These are phyloP conservation scores for Channa maculata DNA, from an alignment of 2,113 vertebrate species.

Conservation along the genomic window DNA sequence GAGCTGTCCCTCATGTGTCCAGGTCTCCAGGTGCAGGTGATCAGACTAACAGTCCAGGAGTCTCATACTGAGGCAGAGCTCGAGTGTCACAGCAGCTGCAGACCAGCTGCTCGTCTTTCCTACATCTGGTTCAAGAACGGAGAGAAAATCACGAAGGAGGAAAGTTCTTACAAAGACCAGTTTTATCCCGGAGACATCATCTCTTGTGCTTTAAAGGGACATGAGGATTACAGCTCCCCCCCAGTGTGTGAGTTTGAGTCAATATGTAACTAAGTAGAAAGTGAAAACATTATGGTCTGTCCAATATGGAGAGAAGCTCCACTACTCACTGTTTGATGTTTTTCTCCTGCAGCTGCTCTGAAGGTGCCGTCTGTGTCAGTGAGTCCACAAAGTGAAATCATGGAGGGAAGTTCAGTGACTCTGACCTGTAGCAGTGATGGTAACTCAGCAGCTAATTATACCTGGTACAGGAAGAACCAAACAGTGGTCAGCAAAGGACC, in stretches of 20 bases:
- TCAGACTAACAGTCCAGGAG: neutral
- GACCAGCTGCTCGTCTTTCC: neutral
- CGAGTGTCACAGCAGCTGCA: conserved; percentile 7
- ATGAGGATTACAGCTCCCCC: neutral
- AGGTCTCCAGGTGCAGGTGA: neutral
- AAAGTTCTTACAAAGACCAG: accelerated
- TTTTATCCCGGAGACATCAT: accelerated
- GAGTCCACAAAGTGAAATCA: neutral
- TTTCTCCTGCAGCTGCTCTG: neutral
- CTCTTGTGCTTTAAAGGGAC: conserved; percentile 19
- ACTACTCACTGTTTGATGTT: neutral
- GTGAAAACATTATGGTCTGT: neutral
- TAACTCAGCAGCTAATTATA: too few relatives aligned
- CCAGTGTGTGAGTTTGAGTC: too few relatives aligned
- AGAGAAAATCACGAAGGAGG: neutral
- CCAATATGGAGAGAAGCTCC: too few relatives aligned
- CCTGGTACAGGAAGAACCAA: too few relatives aligned
- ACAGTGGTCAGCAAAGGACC: neutral
- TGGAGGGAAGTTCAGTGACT: conserved; percentile 23
- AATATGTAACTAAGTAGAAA: too few relatives aligned
- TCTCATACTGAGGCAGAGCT: neutral
- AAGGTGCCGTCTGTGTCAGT: neutral
- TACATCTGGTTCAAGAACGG: conserved; percentile 19
- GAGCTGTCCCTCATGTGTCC: too few relatives aligned
- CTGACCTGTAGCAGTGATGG: too few relatives aligned